These are phyloP conservation scores for Antheraea assamensis DNA, from an alignment of 2,888 invertebrate species.

Conservation along the genomic window DNA sequence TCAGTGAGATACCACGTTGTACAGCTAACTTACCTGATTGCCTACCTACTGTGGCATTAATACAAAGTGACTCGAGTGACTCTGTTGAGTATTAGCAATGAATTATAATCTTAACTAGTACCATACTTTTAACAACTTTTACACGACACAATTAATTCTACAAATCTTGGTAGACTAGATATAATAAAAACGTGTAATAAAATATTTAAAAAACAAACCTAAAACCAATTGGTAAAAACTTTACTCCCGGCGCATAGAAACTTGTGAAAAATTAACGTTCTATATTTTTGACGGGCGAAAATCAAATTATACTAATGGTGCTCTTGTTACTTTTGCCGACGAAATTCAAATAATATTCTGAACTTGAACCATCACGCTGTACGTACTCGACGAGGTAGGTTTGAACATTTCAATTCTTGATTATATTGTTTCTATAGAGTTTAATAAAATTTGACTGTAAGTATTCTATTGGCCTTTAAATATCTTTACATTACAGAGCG, in stretches of 20 bases:
- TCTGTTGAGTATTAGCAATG: too few relatives aligned
- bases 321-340: constrained; percentile 18
- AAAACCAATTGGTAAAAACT: background rate
- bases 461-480: too few relatives aligned
- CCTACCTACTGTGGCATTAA: too few relatives aligned
- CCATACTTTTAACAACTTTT: too few relatives aligned
- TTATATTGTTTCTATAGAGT: background rate
- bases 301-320: constrained; percentile 21
- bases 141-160: too few relatives aligned
- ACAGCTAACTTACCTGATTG: too few relatives aligned
- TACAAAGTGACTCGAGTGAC: too few relatives aligned
- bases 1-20: too few relatives aligned
- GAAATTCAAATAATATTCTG: background rate
- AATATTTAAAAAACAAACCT: background rate
- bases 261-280: constrained; percentile 13
- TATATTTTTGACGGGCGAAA: constrained; percentile 16
- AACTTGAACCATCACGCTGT: background rate
- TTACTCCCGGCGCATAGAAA: background rate
- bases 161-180: background rate
- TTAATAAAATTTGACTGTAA: background rate
- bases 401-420: background rate
- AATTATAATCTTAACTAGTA: too few relatives aligned
- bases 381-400: background rate
- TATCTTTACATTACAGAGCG: too few relatives aligned
- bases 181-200: background rate